Base-by-base conservation (phyloP, 1,140 invertebrate species). In the Pogonognathellus flavescens region DNA sequence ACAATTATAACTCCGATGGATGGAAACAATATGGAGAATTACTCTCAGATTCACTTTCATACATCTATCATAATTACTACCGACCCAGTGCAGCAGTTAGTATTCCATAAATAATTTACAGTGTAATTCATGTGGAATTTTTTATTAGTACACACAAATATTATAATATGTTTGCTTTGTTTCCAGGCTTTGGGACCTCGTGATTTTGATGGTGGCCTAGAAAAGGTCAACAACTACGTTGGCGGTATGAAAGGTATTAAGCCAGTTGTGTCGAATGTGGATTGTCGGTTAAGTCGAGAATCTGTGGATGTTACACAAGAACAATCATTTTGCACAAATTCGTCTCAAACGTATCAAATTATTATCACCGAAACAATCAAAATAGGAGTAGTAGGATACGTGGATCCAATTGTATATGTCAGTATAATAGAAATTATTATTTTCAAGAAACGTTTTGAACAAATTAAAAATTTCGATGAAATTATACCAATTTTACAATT, bases 341-440 rank as follows among this genome's bases (percentile, higher is more conserved):
- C 16, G 18, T 11, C 16, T 10, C n/a, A 57, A 57, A 53, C 11
- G n/a, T 81, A 14, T 25, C n/a, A 81, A 20, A 41, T 81, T 16
- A 22, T 80, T 20, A 9, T 8, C 0, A 25, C 16, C 16, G 50
- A 0, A 22, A 55, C 53, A 18, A 2, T 81, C 2, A 81, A 22
- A 14, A 81, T 81, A 55, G 80, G 80, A 13, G n/a, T 81, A 16
- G 80, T 81, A 14, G 80, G 80, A 7, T 81, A 22, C 14, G 80
- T 81, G 6, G 80, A 81, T 25, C 50, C 80, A 14, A 11, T 81
- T n/a, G 80, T 81, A 5, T 13, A 55, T 16, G 80, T 81, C 55
- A n/a, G 70, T 14, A 49, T 41, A 6, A 41, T 6, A 50, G 18
- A 55, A 81, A 8, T 0, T 57, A 10, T n/a, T n/a, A n/a, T n/a